A percentile compares a stretch with the other conserved stretches of the same genome.
Conservation (phyloP, 2,888 invertebrate genomes). For the Proisotoma minuta region DNA sequence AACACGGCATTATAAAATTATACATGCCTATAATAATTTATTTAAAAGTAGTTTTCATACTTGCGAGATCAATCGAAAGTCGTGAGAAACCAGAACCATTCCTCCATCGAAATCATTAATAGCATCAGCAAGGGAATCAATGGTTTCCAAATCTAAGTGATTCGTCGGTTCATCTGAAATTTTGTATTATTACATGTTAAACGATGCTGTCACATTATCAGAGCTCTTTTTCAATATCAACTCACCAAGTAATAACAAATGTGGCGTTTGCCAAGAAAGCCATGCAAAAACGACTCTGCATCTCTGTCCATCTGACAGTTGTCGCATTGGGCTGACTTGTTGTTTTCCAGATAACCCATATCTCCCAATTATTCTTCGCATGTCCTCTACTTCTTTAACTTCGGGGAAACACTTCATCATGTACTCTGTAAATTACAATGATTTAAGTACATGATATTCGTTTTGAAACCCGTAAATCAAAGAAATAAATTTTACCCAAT, state of each 20-base stretch:
- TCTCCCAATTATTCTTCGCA: slow-evolving; percentile 97
- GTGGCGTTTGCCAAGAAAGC: slow-evolving; percentile 96
- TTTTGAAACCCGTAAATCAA: too few species aligned
- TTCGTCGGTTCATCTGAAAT: slow-evolving; percentile 55
- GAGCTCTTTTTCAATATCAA: too few species aligned
- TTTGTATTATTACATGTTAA: too few species aligned
- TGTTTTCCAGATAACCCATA: slow-evolving; percentile 96
- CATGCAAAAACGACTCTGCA: slow-evolving; percentile 98
- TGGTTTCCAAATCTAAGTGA: slow-evolving; percentile 87
- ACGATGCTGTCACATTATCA: too few species aligned
- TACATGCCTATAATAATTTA: not conserved
- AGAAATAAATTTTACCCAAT: too few species aligned
- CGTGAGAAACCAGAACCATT: slow-evolving; percentile 98
- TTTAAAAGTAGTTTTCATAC: slow-evolving; percentile 54
- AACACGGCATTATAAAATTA: not conserved
- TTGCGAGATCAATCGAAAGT: slow-evolving; percentile 97
- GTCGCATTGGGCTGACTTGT: slow-evolving; percentile 89
- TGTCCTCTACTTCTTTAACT: slow-evolving; percentile 95
- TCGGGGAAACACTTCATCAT: slow-evolving; percentile 97
- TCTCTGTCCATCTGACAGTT: slow-evolving; percentile 94
- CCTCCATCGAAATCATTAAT: slow-evolving; percentile 97
- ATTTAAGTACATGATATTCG: too few species aligned
- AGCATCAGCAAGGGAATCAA: slow-evolving; percentile 95
- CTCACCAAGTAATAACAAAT: too few species aligned
- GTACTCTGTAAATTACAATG: too few species aligned